Base-by-base conservation (phyloP, 2,797 vertebrate species). In the Sebastes steindachneri region DNA sequence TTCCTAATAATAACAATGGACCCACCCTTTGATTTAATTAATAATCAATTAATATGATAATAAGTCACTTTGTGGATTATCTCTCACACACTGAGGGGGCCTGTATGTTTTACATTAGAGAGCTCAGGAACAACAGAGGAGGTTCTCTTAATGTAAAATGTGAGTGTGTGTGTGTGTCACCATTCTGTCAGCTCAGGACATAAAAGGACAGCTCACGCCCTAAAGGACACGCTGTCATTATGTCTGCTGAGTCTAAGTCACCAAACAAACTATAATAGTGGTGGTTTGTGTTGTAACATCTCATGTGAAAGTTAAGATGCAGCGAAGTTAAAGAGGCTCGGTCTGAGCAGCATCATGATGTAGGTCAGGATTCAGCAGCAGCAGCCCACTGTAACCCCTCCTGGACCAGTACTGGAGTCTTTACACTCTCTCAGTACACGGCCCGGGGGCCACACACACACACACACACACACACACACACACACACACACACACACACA, bases 301-400 rank as follows among this genome's bases (percentile, higher is more conserved):
- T 70, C 41, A 3, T 53, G 65, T 37, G 62, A 63, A 68, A 58
- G 85, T 62, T 19, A 37, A 80, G 77, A 83, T 51, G 74, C 80
- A 26, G 57, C 0, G 23, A 75, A 72, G 73, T 79, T 48, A 60
- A 55, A 73, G 82, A 68, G 41, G 28, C 15, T 58, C 28, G 9
- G 4, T 19, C 79, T 15, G 7, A 35, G 33, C 55, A 33, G 68
- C 70, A 9, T 48, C 70, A 9, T 0, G 45, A 90, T 91, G 88
- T 91, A 82, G 91, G 91, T 92, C 88, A 89, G 87, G 65, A 73
- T 51, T 4, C 82, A 68, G 60, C 66, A 48, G 41, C 15, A 72
- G 71, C 76, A n/a, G 74, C 60, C 26, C 54, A 19, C 41, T 15
- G 37, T 69, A 21, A 85, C 70, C 85, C 41, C 48, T 51, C 23